Conservation (phyloP, 2,888 invertebrate species). For the Clepsis dumicolana region DNA sequence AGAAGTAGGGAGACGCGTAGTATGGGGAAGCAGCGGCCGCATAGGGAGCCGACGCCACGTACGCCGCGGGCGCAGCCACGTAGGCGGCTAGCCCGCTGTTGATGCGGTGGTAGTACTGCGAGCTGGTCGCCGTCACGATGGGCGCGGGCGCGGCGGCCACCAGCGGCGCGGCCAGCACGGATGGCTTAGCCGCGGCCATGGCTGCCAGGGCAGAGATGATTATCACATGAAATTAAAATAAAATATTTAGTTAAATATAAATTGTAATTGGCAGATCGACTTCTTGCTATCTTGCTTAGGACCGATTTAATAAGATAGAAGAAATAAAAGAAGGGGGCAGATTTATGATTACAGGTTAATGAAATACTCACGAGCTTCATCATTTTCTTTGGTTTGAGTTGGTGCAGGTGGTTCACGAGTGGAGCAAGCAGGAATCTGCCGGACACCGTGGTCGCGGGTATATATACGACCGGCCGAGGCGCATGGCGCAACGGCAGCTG, state of each 20-base stretch:
- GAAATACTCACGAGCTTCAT: constrained; percentile 68
- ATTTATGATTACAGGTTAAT: neutral
- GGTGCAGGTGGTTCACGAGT: constrained; percentile 53
- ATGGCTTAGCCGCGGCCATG: constrained; percentile 72
- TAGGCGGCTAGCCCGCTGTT: constrained; percentile 84
- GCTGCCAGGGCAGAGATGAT: constrained; percentile 72
- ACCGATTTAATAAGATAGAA: too few relatives aligned
- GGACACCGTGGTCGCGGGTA: constrained; percentile 49
- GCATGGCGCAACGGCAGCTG: constrained; percentile 62
- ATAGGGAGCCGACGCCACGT: constrained; percentile 48
- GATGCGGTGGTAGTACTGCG: constrained; percentile 89
- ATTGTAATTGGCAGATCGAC: neutral
- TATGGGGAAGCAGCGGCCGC: constrained; percentile 59
- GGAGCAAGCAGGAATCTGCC: constrained; percentile 63
- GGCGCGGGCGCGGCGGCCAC: constrained; percentile 64
- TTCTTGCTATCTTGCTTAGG: neutral
- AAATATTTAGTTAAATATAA: constrained; percentile 13
- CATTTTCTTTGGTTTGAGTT: constrained; percentile 68
- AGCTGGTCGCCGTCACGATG: constrained; percentile 88
- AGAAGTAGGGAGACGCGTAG: constrained; percentile 52
- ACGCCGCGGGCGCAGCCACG: constrained; percentile 73
- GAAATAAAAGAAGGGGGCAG: too few relatives aligned
- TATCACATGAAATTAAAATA: constrained; percentile 62
- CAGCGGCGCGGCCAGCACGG: constrained; percentile 50
- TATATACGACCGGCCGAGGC: constrained; percentile 63